A percentile compares a stretch with the other conserved stretches of the same genome.
Evolutionary conservation across 2,888 invertebrate genomes (phyloP).

Genomic region (Agrotis puta): DNA sequence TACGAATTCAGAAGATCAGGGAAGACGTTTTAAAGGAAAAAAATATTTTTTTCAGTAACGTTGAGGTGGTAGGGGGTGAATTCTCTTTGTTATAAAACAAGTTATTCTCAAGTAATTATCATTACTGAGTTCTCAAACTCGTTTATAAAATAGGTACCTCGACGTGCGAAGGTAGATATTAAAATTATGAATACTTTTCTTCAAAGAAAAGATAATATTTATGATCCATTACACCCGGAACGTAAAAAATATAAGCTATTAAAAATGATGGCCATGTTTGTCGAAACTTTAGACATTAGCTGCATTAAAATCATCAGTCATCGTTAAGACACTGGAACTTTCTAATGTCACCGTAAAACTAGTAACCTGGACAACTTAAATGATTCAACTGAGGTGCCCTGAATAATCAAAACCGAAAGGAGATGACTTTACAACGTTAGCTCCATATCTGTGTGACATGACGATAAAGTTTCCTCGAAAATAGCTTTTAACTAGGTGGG

Average conservation of each 20-base stretch:
- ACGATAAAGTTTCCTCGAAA: constrained; percentile 3
- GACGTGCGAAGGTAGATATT: constrained; percentile 33
- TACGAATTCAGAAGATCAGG: constrained; percentile 72
- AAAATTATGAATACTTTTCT: constrained; percentile 33
- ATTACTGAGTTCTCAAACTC: constrained; percentile 54
- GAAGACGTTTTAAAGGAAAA: constrained; percentile 62
- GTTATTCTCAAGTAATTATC: constrained; percentile 46
- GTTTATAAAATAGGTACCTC: constrained; percentile 38
- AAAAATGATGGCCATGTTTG: background rate
- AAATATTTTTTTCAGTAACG: constrained; percentile 60
- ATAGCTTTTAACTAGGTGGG: background rate
- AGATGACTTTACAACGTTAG: background rate
- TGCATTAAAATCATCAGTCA: background rate
- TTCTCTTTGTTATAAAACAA: constrained; percentile 54
- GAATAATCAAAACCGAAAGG: constrained; percentile 1
- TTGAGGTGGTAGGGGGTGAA: constrained; percentile 57
- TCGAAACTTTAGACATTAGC: background rate
- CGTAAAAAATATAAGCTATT: constrained; percentile 1
- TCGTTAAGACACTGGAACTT: background rate
- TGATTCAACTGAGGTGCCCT: background rate
- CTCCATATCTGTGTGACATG: background rate
- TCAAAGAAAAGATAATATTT: constrained; percentile 26
- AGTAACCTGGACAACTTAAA: background rate
- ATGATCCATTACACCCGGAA: constrained; percentile 3
- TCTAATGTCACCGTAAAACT: background rate